Base-by-base conservation (phyloP, 2,888 invertebrate species). In the Amblyjoppa fuscipennis region DNA sequence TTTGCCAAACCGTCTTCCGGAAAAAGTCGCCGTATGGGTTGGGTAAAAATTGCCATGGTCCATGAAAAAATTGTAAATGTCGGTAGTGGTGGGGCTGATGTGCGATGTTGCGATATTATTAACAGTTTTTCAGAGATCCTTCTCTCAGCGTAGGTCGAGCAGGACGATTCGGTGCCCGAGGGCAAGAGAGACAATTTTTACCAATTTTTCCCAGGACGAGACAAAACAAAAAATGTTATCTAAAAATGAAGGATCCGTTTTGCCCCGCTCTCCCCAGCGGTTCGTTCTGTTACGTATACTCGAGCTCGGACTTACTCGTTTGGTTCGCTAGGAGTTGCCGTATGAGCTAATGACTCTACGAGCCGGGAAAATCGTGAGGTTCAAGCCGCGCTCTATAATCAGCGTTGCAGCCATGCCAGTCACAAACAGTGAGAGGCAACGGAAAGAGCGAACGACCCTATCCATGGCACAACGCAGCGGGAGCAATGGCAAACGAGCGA, bases 341-440 rank as follows among this genome's bases (percentile, higher is more conserved):
- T 75, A 71, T 66, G 82, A 89, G 82, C 89, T 91, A 92, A 92
- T 92, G 92, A 91, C 89, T 92, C 87, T 81, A 87, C 88, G 88
- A 75, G 87, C 85, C 87, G 85, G 91, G 88, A 91, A 92, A 93
- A 91, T 92, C 93, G 92, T 93, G 93, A 93, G 91, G 90, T 83
- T 87, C 78, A 76, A 88, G 82, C 87, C 84, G 34, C 86, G 83
- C 89, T 89, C 84, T 89, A 83, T 89, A 92, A 92, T 92, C 92
- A 92, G 69, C 89, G 90, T 87, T 88, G 59, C 88, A 86, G 89
- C 89, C 87, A 90, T 88, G 89, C 91, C 90, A 90, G 91, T 91
- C 91, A 90, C 90, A 91, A 85, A 92, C 91, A 90, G 91, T 90
- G 91, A 92, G 92, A 92, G 92, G 90, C 80, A 61, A 71, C 76